Conservation (phyloP, 1,140 invertebrate genomes). For the Ditylenchus dipsaci region DNA sequence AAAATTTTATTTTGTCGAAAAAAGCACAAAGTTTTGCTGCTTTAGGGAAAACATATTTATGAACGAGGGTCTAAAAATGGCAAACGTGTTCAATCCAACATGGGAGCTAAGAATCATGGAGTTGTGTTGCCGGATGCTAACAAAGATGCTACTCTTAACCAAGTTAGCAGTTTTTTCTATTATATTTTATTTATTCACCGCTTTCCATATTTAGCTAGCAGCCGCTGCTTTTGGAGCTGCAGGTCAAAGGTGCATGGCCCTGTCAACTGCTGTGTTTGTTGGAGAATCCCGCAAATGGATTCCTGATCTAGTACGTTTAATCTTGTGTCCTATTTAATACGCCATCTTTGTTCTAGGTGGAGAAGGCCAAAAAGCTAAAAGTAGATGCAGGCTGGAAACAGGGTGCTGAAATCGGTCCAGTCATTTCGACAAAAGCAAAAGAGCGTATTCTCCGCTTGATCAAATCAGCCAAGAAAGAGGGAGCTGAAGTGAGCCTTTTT, state of each 20-base stretch:
- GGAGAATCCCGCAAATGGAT: conserved; percentile 90
- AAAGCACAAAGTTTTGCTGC: no score
- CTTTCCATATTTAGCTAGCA: conserved; percentile 6
- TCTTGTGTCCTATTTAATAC: background rate
- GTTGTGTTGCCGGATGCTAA: conserved; percentile 93
- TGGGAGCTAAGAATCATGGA: conserved; percentile 99
- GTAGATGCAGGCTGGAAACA: conserved; percentile 74
- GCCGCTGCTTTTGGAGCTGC: conserved; percentile 79
- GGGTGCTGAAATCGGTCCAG: conserved; percentile 90
- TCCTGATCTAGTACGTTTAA: conserved; percentile 69
- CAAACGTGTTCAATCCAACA: conserved; percentile 94
- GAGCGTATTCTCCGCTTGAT: conserved; percentile 78
- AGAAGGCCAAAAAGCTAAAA: conserved; percentile 79
- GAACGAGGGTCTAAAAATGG: conserved; percentile 79
- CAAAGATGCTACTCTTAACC: conserved; percentile 76
- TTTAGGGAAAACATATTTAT: conserved; percentile 89
- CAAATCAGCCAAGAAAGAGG: conserved; percentile 80
- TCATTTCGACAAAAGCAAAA: conserved; percentile 87
- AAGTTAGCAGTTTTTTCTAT: conserved; percentile 62
- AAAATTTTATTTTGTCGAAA: no score
- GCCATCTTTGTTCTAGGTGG: conserved; percentile 60
- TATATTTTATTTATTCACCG: conserved; percentile 11
- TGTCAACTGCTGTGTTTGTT: conserved; percentile 93
- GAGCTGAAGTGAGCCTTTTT: conserved; percentile 67
- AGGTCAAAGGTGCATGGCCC: conserved; percentile 92